Conservation (phyloP, 2,888 invertebrate species). For the Idaea dimidiata region DNA sequence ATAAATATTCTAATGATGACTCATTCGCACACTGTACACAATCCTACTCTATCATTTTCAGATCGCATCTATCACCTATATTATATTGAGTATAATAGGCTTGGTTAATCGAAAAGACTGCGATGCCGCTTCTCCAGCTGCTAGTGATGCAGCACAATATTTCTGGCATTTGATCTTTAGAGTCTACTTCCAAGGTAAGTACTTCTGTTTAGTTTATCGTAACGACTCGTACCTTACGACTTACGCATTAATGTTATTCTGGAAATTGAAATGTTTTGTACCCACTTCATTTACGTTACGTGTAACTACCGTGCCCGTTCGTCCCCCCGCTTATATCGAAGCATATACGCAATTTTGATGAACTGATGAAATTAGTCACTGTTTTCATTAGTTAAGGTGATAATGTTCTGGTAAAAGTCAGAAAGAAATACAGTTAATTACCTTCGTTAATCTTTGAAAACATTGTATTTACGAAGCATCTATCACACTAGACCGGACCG, state of each 20-base stretch:
- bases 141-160: slow-evolving; percentile 23
- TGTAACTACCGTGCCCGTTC: no score
- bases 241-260: not conserved
- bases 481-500: no score
- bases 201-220: slow-evolving; percentile 4
- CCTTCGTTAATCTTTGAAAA: not conserved
- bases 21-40: not conserved
- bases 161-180: slow-evolving; percentile 40
- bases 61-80: slow-evolving; percentile 44
- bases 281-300: not conserved
- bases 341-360: not conserved
- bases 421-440: not conserved
- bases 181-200: slow-evolving; percentile 49
- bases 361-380: not conserved
- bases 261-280: not conserved
- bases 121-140: slow-evolving; percentile 7
- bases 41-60: slow-evolving; percentile 33
- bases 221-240: not conserved
- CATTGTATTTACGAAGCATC: no score
- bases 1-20: slow-evolving; percentile 3
- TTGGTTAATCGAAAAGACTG: slow-evolving; percentile 45
- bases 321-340: not conserved
- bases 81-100: slow-evolving; percentile 39
- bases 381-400: not conserved
- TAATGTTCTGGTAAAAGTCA: not conserved